A percentile compares a stretch with the other conserved stretches of the same genome.
phyloP scores from a whole-genome alignment of 2,888 invertebrate species.

The Sinotaia quadrata region DNA sequence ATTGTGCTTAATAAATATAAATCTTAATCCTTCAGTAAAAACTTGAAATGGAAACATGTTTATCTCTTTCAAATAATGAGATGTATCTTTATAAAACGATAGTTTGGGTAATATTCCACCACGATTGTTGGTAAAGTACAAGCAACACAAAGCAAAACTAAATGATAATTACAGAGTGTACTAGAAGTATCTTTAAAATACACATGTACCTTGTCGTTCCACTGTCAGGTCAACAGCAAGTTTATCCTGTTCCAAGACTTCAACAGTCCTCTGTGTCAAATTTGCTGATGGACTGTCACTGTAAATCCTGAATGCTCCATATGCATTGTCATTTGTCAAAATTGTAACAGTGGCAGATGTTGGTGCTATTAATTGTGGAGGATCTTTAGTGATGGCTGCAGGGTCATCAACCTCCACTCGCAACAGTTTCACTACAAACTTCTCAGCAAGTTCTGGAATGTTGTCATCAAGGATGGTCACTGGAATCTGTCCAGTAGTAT shows the following conservation, averaged over 20 bases:
- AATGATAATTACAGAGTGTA: no score
- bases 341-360: conserved; percentile 57
- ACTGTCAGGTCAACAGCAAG: conserved; percentile 67
- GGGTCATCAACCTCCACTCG: conserved; percentile 55
- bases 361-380: conserved; percentile 54
- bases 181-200: not conserved
- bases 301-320: conserved; percentile 64
- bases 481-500: conserved; percentile 52
- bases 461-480: conserved; percentile 60
- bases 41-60: no score
- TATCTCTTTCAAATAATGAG: no score
- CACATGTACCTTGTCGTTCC: conserved; percentile 62
- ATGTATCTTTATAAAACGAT: no score
- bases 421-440: conserved; percentile 52
- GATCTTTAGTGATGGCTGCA: conserved; percentile 46
- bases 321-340: conserved; percentile 65
- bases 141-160: no score
- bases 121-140: no score
- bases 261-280: conserved; percentile 47
- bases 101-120: no score
- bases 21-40: no score
- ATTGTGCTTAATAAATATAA: no score
- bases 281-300: conserved; percentile 58
- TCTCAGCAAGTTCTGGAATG: conserved; percentile 66
- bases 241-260: conserved; percentile 62